A percentile compares a stretch with the other conserved stretches of the same genome.
phyloP scores from a whole-genome alignment of 2,797 vertebrate species.

The Sebastes hubbsi region DNA sequence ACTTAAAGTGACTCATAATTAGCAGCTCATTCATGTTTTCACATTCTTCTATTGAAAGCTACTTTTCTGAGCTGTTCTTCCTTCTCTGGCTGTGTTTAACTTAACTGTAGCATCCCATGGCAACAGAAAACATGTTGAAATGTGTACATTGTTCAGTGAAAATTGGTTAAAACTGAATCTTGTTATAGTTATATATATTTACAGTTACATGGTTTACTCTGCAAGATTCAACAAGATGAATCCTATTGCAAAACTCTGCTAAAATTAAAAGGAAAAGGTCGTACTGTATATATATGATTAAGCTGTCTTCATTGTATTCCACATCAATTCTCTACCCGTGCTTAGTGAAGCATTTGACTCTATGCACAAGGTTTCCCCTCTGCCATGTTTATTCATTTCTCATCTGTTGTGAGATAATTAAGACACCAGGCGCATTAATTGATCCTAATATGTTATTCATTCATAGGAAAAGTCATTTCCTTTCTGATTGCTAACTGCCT shows the following conservation, averaged over 20 bases:
- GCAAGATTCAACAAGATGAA: background rate
- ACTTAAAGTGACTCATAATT: background rate
- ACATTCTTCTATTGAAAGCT: background rate
- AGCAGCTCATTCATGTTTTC: background rate
- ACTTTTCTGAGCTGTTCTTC: background rate
- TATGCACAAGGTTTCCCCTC: slow-evolving; percentile 4
- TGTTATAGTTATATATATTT: background rate
- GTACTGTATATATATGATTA: background rate
- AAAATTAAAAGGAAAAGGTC: background rate
- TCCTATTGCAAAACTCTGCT: background rate
- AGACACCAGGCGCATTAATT: slow-evolving; percentile 68
- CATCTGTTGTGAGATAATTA: slow-evolving; percentile 67
- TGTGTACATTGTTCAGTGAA: background rate
- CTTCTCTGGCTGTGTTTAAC: background rate
- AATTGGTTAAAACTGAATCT: background rate
- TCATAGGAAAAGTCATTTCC: slow-evolving; percentile 71
- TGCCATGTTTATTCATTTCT: slow-evolving; percentile 34
- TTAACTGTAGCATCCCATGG: background rate
- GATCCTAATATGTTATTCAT: slow-evolving; percentile 73
- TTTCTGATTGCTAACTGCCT: slow-evolving; percentile 65
- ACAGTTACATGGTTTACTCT: background rate
- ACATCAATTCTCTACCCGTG: background rate
- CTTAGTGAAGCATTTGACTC: background rate
- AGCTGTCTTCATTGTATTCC: background rate
- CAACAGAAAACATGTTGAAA: background rate